Conservation (phyloP, 2,113 vertebrate species). For the Atlantisia rogersi region DNA sequence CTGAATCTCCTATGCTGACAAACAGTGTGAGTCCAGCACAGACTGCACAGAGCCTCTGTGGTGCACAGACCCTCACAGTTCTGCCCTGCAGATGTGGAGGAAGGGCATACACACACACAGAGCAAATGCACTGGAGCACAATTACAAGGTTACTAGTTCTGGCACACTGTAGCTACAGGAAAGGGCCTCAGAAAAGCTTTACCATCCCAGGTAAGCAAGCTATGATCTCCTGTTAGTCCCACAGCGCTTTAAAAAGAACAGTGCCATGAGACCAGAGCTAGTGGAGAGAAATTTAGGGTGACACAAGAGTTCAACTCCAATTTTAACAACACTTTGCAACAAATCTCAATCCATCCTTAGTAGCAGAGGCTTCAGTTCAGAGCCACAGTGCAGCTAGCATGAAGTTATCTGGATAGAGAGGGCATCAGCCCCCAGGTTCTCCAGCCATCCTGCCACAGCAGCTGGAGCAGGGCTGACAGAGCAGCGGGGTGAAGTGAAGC, state of each 20-base stretch:
- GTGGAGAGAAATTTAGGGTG: too few species aligned
- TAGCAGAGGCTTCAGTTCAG: fast-evolving
- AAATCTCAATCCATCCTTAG: not conserved
- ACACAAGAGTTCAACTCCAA: too few species aligned
- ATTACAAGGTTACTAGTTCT: not conserved
- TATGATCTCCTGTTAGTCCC: fast-evolving
- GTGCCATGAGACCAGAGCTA: not conserved
- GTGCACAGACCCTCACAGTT: not conserved
- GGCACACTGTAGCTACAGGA: not conserved
- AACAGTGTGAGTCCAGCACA: not conserved
- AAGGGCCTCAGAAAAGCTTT: not conserved
- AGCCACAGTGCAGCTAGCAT: not conserved
- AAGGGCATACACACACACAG: not conserved
- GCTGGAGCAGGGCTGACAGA: not conserved
- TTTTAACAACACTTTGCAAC: not conserved
- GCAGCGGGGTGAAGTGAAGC: not conserved
- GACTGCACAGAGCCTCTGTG: fast-evolving
- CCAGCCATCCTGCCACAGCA: not conserved
- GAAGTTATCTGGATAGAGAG: not conserved
- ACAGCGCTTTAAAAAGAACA: too few species aligned
- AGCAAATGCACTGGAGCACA: not conserved
- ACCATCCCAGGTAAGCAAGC: not conserved
- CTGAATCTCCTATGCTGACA: not conserved
- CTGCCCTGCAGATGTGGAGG: not conserved
- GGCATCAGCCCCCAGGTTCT: not conserved